Base-by-base conservation (phyloP, 2,888 invertebrate species). In the Xiphydria camelus region DNA sequence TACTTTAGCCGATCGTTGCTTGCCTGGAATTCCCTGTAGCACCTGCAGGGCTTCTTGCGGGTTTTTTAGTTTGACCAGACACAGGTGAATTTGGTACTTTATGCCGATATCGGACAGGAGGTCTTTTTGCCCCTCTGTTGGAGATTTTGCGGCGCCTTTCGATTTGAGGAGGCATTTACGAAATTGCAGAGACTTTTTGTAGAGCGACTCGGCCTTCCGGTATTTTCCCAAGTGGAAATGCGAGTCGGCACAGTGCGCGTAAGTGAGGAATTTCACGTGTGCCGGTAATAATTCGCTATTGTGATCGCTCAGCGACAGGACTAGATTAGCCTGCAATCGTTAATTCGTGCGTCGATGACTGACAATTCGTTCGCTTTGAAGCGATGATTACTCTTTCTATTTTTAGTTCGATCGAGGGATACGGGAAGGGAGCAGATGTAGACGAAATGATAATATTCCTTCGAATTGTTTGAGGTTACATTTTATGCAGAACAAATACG, bases 1-100 rank as follows among this genome's bases (percentile, higher is more conserved):
- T 44, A 90, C 82, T 70, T 87, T 86, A 0, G 88, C 80, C 15
- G 84, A 84, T 43, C 90, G 78, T 41, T 83, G 82, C 64, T 87
- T 86, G 0, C 81, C 83, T 15, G 85, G 82, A 34, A 82, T 79
- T 52, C 76, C 78, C 64, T 81, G 80, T 18, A 82, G 62, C n/a
- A 81, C 75, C 58, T 80, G 80, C 15, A 79, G 67, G 3, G 81
- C 90, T 68, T 86, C 82, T 49, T 80, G 78, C 20, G 79, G 78
- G 57, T 87, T 84, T 47, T 85, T 85, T 52, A 86, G 72, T 53
- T 86, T 83, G 1, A 83, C 75, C 55, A 85, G 80, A 67, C 90
- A 90, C 22, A 82, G 73, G 62, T 89, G 84, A 34, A 89, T 80
- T 60, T 85, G 83, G 65, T 84, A 91, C 61, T 87, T 87, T 10